phyloP scores from a whole-genome alignment of 1,140 invertebrate species.

The Drosophila lacteicornis region DNA sequence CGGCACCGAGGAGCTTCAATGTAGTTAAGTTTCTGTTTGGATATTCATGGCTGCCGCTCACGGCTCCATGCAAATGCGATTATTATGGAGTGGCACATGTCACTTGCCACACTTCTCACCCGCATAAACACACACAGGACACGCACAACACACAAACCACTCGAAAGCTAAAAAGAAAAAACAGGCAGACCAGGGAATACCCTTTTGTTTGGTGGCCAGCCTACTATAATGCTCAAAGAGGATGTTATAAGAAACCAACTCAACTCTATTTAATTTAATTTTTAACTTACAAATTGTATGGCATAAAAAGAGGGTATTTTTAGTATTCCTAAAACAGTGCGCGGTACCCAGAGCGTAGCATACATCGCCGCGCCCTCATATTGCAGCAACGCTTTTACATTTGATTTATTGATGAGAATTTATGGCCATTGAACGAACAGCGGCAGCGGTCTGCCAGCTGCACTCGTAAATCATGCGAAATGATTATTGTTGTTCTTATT shows the following conservation, averaged over 20 bases:
- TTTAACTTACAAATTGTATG: not conserved
- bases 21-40: constrained; percentile 61
- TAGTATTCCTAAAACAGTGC: not conserved
- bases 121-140: constrained; percentile 23
- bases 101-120: constrained; percentile 44
- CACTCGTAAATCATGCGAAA: constrained; percentile 70
- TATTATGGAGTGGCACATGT: constrained; percentile 58
- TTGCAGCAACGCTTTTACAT: constrained; percentile 45
- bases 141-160: constrained; percentile 9
- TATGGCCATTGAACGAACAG: constrained; percentile 65
- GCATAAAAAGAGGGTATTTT: not conserved
- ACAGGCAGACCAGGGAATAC: not conserved
- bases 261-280: too few species aligned
- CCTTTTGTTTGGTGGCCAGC: not conserved
- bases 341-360: constrained; percentile 15
- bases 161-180: not conserved
- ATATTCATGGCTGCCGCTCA: constrained; percentile 47
- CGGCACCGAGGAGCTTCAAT: constrained; percentile 68
- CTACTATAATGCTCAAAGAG: not conserved
- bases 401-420: constrained; percentile 81
- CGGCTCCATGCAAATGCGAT: constrained; percentile 52
- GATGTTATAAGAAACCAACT: not conserved
- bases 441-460: constrained; percentile 46
- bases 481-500: constrained; percentile 66
- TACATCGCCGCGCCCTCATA: constrained; percentile 28